Percentiles rank a stretch among this genome's conserved stretches.
Conservation (phyloP, 2,113 vertebrate genomes). For the Scophthalmus maximus region DNA sequence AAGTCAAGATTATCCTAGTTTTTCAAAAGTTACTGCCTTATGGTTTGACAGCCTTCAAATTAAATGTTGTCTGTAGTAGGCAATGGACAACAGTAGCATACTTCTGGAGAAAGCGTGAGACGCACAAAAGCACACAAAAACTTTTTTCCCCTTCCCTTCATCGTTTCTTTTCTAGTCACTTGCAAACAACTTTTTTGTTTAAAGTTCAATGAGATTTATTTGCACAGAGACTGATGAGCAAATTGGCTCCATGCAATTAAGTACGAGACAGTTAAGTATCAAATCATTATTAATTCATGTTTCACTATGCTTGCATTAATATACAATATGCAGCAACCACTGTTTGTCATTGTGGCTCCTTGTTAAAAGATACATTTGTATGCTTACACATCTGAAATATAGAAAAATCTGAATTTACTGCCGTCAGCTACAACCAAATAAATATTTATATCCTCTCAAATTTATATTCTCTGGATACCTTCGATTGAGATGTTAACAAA, state of each 20-base stretch:
- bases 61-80: conserved; percentile 17
- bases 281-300: conserved; percentile 10
- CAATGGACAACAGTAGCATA: conserved; percentile 19
- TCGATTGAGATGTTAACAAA: conserved; percentile 42
- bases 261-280: conserved; percentile 13
- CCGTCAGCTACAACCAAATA: conserved; percentile 42
- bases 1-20: conserved; percentile 47
- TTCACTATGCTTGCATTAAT: conserved; percentile 17
- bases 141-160: neutral
- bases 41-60: no score
- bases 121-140: conserved; percentile 16
- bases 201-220: neutral
- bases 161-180: neutral
- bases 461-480: conserved; percentile 26
- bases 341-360: conserved; percentile 16
- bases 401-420: conserved; percentile 12
- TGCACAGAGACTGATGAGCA: neutral
- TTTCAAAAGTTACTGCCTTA: no score
- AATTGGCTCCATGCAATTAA: conserved; percentile 4
- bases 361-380: conserved; percentile 34
- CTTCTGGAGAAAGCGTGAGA: no score
- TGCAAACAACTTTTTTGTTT: neutral
- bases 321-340: conserved; percentile 1
- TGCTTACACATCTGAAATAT: neutral
- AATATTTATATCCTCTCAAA: conserved; percentile 24